Evolutionary conservation across 2,888 invertebrate genomes (phyloP).

Genomic region (Acronicta aceris): DNA sequence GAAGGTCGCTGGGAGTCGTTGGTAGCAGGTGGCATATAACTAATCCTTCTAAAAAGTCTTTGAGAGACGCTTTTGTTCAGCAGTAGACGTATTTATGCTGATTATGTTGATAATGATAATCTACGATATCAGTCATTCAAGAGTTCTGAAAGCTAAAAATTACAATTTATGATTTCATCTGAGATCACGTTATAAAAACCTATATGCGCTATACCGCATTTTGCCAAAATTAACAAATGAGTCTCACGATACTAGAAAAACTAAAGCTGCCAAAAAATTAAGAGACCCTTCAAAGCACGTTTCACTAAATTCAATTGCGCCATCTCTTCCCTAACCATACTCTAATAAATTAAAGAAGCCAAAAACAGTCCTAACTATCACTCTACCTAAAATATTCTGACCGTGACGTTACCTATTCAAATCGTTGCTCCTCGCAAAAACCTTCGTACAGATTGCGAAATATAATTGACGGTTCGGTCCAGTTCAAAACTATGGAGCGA

Average conservation of each 20-base stretch:
- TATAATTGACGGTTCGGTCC: conserved; percentile 79
- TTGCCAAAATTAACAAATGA: too few species aligned
- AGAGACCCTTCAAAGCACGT: conserved; percentile 16
- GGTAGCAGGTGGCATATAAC: too few species aligned
- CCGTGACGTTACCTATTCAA: conserved; percentile 66
- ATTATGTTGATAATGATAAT: too few species aligned
- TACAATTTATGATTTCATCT: too few species aligned
- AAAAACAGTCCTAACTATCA: conserved; percentile 50
- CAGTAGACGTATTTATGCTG: too few species aligned
- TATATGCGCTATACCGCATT: too few species aligned
- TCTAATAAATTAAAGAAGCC: conserved; percentile 43
- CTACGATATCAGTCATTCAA: too few species aligned
- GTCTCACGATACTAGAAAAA: background rate
- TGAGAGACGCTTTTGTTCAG: too few species aligned
- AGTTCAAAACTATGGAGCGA: conserved; percentile 62
- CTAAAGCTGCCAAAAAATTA: background rate
- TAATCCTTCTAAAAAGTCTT: too few species aligned
- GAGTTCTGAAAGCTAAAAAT: too few species aligned
- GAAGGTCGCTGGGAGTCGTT: too few species aligned
- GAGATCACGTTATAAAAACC: too few species aligned
- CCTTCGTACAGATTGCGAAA: conserved; percentile 71
- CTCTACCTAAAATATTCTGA: conserved; percentile 58
- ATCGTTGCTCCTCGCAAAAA: conserved; percentile 73
- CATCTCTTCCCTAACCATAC: conserved; percentile 5
- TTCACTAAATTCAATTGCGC: conserved; percentile 29